Conservation (phyloP, 2,797 vertebrate genomes). For the Coccyzus lansbergi region DNA sequence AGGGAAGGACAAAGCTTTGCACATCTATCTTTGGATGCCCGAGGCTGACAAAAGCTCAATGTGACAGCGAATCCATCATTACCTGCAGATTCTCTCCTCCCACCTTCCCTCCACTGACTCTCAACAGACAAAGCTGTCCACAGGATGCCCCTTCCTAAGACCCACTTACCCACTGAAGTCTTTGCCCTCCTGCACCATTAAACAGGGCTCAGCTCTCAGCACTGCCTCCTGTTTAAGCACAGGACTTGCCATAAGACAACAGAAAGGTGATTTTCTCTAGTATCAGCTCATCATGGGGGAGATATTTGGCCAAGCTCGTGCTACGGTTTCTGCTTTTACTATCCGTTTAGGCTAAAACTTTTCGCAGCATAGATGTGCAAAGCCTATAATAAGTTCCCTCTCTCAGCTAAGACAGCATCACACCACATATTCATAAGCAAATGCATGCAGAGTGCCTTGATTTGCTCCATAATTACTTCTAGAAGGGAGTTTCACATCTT, state of each 20-base stretch:
- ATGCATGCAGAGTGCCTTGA: neutral
- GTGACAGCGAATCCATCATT: rapidly evolving
- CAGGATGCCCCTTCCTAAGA: neutral
- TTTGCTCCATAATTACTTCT: neutral
- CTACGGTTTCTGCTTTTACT: neutral
- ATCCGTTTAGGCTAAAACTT: neutral
- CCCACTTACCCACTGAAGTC: neutral
- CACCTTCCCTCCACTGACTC: neutral
- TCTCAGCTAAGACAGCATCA: neutral
- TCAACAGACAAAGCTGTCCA: neutral
- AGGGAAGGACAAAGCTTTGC: neutral
- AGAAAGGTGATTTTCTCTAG: neutral
- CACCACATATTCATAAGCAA: neutral
- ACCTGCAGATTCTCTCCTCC: neutral
- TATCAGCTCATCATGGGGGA: neutral
- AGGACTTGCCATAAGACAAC: rapidly evolving
- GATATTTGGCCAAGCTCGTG: neutral
- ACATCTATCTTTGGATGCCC: rapidly evolving
- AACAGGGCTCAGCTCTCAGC: neutral
- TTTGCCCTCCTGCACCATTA: neutral
- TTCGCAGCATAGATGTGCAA: neutral
- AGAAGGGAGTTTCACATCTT: neutral
- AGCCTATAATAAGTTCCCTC: neutral
- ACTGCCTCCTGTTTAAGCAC: too few relatives aligned
- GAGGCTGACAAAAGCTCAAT: neutral